Percentiles rank a stretch among this genome's conserved stretches.
Evolutionary conservation across 2,797 vertebrate species (phyloP).

Genomic region (Trichosurus vulpecula): DNA sequence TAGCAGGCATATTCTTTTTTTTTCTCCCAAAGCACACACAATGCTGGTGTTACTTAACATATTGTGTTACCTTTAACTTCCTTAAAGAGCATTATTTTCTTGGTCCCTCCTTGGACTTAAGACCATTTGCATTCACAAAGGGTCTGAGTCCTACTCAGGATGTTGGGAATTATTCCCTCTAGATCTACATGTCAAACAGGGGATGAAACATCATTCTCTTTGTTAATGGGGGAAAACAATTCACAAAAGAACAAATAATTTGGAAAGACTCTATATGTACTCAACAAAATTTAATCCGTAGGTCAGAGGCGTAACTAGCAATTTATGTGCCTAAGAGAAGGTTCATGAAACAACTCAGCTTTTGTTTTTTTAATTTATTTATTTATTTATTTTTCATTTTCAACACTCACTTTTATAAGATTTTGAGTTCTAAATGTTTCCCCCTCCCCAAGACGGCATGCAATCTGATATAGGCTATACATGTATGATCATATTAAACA

Average conservation of each 20-base stretch:
- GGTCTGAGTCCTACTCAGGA: slow-evolving; percentile 68
- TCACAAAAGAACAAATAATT: slow-evolving; percentile 63
- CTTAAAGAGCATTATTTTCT: slow-evolving; percentile 65
- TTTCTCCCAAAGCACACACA: not conserved
- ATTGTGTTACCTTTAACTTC: slow-evolving; percentile 59
- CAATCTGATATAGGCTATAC: too few species aligned
- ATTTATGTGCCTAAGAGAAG: not conserved
- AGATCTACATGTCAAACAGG: slow-evolving; percentile 71
- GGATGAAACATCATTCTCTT: slow-evolving; percentile 74
- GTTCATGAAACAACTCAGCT: not conserved
- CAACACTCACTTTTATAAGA: too few species aligned
- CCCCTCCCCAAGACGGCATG: too few species aligned
- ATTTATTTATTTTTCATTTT: too few species aligned
- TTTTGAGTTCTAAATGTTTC: too few species aligned
- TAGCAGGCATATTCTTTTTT: slow-evolving; percentile 20
- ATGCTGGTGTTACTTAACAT: slow-evolving; percentile 45
- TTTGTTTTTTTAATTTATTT: not conserved
- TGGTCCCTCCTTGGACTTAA: slow-evolving; percentile 25
- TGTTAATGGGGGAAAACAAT: slow-evolving; percentile 74
- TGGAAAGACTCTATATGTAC: not conserved
- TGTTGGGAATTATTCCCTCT: slow-evolving; percentile 60
- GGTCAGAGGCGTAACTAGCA: not conserved
- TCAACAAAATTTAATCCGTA: slow-evolving; percentile 43
- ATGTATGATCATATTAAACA: too few species aligned
- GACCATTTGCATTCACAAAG: slow-evolving; percentile 60